Base-by-base conservation (phyloP, 2,888 invertebrate genomes). In the Gryllus longicercus region DNA sequence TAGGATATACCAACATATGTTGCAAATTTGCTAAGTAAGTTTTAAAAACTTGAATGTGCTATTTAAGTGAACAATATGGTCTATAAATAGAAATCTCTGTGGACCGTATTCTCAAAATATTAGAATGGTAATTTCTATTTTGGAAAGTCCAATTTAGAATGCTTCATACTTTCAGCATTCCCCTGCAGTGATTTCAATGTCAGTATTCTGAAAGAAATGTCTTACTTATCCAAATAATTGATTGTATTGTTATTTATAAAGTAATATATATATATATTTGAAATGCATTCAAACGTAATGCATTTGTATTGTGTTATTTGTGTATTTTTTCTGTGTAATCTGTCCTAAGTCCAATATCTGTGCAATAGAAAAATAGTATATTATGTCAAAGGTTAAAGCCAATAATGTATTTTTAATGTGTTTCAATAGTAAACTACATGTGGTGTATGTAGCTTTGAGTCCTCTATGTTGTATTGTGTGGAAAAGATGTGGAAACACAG, bases 101-200 rank as follows among this genome's bases (percentile, higher is more conserved):
- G 38, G 38, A 38, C 38, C 38, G 8, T 38, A 38, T 38, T 8
- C 38, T 38, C 38, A 38, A 38, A 38, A 38, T 38, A 38, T 38
- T 38, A 38, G 38, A 38, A 38, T 38, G 38, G 38, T 38, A 38
- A 38, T 38, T 38, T 38, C 38, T 38, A 38, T 38, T 38, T 38
- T 38, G 38, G 38, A 38, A 38, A 5, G 38, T 38, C 38, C 38
- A 38, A 38, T 38, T 14, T 63, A 63, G 63, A 63, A 63, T 63
- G 63, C 63, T 63, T 63, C 14, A 63, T 63, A 63, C 63, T 63
- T 63, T 63, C 63, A 63, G 63, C 63, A 63, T 63, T 63, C 63
- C 63, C n/a, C 14, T 63, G 63, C n/a, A n/a, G n/a, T 63, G 63
- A 63, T 18, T 63, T 63, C 63, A 63, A n/a, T 63, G 12, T 18